Base-by-base conservation (phyloP, 1,140 invertebrate genomes). In the Monochamus saltuarius region DNA sequence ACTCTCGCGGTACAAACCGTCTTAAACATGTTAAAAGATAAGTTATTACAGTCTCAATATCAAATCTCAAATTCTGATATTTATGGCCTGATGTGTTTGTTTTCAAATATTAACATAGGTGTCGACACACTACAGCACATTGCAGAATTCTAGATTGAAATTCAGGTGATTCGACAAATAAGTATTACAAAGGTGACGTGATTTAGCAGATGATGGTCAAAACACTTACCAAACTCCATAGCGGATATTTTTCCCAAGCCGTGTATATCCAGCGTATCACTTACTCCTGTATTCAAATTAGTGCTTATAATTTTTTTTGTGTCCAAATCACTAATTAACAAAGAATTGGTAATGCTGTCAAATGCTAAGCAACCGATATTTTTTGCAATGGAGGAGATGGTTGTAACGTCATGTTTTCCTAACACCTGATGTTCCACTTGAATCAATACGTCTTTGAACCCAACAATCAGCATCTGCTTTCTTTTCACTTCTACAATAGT, bases 161-260 rank as follows among this genome's bases (percentile, higher is more conserved):
- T n/a, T n/a, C n/a, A n/a, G n/a, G n/a, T n/a, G n/a, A n/a, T n/a
- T n/a, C n/a, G n/a, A n/a, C n/a, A n/a, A n/a, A n/a, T n/a, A n/a
- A n/a, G n/a, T n/a, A n/a, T n/a, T n/a, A n/a, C n/a, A n/a, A n/a
- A n/a, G n/a, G n/a, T n/a, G n/a, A n/a, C n/a, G n/a, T n/a, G n/a
- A n/a, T n/a, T n/a, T n/a, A n/a, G n/a, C n/a, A n/a, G n/a, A n/a
- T n/a, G n/a, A n/a, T n/a, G 7, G n/a, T 42, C 16, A 9, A 50
- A 50, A 13, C 61, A 65, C 73, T 78, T 64, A 84, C 83, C 82
- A 68, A 86, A 88, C 63, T 82, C 83, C 79, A 91, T 80, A 8
- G 83, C 83, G 8, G 79, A 79, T 0, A 89, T 72, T 17, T 81
- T 77, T 2, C 81, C 79, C 34, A 87, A 62, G 2, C 81, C 79